These are phyloP conservation scores for Drosophila barbarae DNA, from an alignment of 2,888 invertebrate genomes.

Conservation along the genomic window DNA sequence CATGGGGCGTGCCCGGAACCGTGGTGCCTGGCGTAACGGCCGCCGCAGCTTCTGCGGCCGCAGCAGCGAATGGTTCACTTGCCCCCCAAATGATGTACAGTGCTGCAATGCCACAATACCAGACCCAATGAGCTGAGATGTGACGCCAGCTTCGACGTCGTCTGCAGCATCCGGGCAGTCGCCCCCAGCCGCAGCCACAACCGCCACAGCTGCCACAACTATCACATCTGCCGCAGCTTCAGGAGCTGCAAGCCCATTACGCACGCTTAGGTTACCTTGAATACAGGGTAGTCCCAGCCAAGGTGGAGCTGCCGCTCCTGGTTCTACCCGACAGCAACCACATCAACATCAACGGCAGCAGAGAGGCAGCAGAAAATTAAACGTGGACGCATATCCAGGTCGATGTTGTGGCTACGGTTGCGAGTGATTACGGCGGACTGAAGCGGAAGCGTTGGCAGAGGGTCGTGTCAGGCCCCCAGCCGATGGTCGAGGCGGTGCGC, in stretches of 20 bases:
- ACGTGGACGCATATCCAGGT: constrained; percentile 1
- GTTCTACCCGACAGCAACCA: constrained; percentile 31
- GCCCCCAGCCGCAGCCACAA: constrained; percentile 54
- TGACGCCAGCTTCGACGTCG: constrained; percentile 75
- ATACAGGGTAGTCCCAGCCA: constrained; percentile 34
- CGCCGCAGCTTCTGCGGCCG: constrained; percentile 79
- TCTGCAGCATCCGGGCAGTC: constrained; percentile 66
- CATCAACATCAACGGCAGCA: constrained; percentile 10
- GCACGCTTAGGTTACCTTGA: constrained; percentile 37
- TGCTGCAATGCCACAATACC: constrained; percentile 89
- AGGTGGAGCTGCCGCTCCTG: constrained; percentile 17
- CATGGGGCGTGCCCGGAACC: constrained; percentile 81
- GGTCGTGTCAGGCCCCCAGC: constrained; percentile 14
- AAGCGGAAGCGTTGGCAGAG: constrained; percentile 1
- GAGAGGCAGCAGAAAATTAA: constrained; percentile 10
- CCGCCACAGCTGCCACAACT: constrained; percentile 16
- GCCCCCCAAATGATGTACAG: constrained; percentile 85
- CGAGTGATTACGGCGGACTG: constrained; percentile 19
- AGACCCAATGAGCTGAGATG: constrained; percentile 86
- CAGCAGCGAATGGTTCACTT: constrained; percentile 82
- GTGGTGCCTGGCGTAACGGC: constrained; percentile 81
- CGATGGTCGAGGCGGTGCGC: constrained; percentile 64
- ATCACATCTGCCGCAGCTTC: constrained; percentile 45
- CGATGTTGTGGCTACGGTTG: constrained; percentile 25
- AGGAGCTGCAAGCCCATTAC: constrained; percentile 22